A percentile compares a stretch with the other conserved stretches of the same genome.
Evolutionary conservation across 2,113 vertebrate genomes (phyloP).

Genomic region (Tiliqua scincoides): DNA sequence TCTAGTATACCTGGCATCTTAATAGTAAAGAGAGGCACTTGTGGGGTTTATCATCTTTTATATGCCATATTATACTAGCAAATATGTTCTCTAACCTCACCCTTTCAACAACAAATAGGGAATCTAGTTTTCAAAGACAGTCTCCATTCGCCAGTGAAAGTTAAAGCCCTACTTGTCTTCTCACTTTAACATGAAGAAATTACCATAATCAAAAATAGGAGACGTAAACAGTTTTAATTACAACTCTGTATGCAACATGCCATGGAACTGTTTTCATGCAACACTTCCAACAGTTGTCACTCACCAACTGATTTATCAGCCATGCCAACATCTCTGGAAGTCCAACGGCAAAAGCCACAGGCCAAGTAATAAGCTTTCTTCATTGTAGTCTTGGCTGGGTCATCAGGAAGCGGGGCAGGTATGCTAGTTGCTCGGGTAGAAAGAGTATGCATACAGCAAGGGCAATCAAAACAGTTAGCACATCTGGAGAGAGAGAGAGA

Average conservation of each 20-base stretch:
- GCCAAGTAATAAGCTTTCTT: conserved; percentile 98
- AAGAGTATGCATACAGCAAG: conserved; percentile 97
- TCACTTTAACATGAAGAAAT: conserved; percentile 1
- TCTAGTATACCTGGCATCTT: not conserved
- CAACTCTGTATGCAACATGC: accelerated
- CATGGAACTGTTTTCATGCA: accelerated
- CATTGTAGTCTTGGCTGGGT: conserved; percentile 95
- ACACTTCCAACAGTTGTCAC: conserved; percentile 51
- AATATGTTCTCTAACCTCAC: not conserved
- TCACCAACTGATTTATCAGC: conserved; percentile 97
- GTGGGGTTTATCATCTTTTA: not conserved
- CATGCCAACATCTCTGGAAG: conserved; percentile 97
- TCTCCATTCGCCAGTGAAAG: not conserved
- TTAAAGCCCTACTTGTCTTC: not conserved
- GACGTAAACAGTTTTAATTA: not conserved
- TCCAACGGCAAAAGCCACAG: conserved; percentile 99
- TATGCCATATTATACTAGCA: not conserved
- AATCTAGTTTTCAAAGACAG: too few species aligned
- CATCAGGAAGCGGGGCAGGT: conserved; percentile 92
- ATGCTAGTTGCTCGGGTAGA: conserved; percentile 97
- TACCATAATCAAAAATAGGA: not conserved
- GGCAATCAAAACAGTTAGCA: conserved; percentile 98
- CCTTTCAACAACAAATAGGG: not conserved
- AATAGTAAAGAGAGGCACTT: not conserved
- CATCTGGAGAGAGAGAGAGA: conserved; percentile 77